Percentiles rank a stretch among this genome's conserved stretches.
Evolutionary conservation across 2,113 vertebrate species (phyloP).

Genomic region (Strix aluco): DNA sequence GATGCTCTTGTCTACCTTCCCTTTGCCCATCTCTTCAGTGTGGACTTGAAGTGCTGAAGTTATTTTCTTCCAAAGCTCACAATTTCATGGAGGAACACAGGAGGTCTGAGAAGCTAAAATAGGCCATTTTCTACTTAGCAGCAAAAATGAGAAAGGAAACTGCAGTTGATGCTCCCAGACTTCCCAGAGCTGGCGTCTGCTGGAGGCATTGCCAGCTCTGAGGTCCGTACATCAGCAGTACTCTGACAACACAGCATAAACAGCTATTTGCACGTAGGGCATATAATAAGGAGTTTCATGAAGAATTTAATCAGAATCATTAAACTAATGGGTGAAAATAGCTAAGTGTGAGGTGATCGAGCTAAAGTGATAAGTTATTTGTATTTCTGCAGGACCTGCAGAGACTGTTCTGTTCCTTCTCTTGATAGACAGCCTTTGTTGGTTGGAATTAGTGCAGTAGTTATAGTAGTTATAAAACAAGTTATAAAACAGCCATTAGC

Average conservation of each 20-base stretch:
- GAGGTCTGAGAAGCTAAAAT: background rate
- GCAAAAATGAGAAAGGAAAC: background rate
- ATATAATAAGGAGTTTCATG: background rate
- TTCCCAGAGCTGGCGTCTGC: background rate
- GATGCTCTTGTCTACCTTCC: background rate
- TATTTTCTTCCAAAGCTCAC: background rate
- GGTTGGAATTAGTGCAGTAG: background rate
- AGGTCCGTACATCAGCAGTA: background rate
- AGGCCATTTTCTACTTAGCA: background rate
- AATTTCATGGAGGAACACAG: background rate
- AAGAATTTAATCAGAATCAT: background rate
- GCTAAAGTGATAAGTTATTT: background rate
- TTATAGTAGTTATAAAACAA: background rate
- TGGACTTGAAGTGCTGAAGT: background rate
- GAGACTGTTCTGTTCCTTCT: background rate
- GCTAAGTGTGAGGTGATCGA: background rate
- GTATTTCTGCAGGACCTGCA: background rate
- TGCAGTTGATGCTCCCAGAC: background rate
- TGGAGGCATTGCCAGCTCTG: background rate
- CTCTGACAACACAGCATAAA: background rate
- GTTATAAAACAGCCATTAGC: background rate
- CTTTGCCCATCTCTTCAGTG: background rate
- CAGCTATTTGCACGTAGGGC: background rate
- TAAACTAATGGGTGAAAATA: background rate
- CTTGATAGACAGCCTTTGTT: background rate